Base-by-base conservation (phyloP, 2,888 invertebrate species). In the Protophormia terraenovae region DNA sequence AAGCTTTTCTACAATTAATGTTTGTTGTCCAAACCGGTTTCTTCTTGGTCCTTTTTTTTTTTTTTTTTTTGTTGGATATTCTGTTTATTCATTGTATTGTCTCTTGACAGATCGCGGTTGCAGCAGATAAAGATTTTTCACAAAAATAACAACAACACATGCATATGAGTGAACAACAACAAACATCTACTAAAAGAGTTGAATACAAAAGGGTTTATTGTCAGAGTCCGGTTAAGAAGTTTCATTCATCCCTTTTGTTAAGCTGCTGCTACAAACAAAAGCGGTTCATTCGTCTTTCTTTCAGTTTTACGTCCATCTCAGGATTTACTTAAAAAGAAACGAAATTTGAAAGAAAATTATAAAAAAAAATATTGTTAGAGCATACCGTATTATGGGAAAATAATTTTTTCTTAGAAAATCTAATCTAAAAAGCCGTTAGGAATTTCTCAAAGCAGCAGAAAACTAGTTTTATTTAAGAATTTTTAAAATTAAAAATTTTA, bases 21-120 rank as follows among this genome's bases (percentile, higher is more conserved):
- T 69, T 76, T 67, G 79, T 83, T 76, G 86, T 86, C 86, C 86
- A 86, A 86, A 86, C 86, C 86, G 86, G 86, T 86, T 86, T 83
- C 55, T 64, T 53, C 19, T 47, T 80, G 80, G 75, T 58, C 86
- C 83, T 83, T 83, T 80, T 79, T 69, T 38, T 41, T n/a, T 10
- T 53, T 45, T 55, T 7, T 12, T 35, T 47, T 53, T 71, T 55
- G 12, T 47, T 72, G 22, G 47, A 72, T 69, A 27, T 50, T 58
- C 53, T 72, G 22, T 58, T 78, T 69, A 27, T 50, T 58, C 53
- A 79, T 79, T 75, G 75, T 79, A 29, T 71, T n/a, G n/a, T 53
- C 83, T 69, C 67, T 55, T 76, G 79, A 76, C 72, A 86, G 86
- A 80, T 83, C 83, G 83, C 78, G 82, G 85, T 81, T 84, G 84